Conservation (phyloP, 2,113 vertebrate genomes). For the Psammodynastes pulverulentus region DNA sequence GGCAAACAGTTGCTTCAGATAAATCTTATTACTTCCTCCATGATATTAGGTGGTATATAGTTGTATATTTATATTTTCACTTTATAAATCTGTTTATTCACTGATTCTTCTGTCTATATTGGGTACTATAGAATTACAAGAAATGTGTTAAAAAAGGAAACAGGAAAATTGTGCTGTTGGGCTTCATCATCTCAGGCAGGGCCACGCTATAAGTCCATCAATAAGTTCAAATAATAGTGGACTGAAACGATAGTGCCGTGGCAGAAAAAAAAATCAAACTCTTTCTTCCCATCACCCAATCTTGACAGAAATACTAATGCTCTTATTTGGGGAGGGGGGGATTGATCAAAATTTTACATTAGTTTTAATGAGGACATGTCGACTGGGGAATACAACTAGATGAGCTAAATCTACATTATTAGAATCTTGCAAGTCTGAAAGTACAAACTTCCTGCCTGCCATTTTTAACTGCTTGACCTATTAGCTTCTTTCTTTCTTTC, state of each 20-base stretch:
- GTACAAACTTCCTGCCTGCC: neutral
- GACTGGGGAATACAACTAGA: neutral
- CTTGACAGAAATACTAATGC: neutral
- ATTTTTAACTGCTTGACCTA: neutral
- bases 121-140: neutral
- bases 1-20: neutral
- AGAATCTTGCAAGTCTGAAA: neutral
- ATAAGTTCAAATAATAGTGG: neutral
- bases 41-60: neutral
- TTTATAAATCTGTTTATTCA: neutral
- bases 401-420: neutral
- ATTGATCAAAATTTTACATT: neutral
- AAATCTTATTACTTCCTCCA: neutral
- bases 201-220: neutral
- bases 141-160: neutral
- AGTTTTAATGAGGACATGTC: neutral
- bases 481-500: neutral
- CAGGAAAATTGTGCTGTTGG: neutral
- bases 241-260: neutral
- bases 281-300: neutral
- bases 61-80: neutral
- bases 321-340: neutral
- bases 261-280: neutral
- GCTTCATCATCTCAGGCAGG: neutral
- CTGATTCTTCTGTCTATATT: neutral